Percentiles rank a stretch among this genome's conserved stretches.
phyloP scores from a whole-genome alignment of 2,888 invertebrate species.

The Drosophila birchii region DNA sequence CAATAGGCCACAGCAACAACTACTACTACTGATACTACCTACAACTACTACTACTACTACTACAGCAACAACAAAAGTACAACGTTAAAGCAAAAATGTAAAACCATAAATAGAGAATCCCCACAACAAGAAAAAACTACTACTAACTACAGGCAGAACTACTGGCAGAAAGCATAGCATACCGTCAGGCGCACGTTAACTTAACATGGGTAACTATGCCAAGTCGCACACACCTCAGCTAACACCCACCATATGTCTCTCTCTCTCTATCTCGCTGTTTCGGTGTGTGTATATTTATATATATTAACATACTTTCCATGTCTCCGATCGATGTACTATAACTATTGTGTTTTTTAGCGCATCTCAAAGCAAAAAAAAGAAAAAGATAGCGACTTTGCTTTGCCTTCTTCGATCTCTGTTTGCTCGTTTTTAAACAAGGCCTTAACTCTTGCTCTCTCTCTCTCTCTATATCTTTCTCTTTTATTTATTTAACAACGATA shows the following conservation, averaged over 20 bases:
- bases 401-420: constrained; percentile 15
- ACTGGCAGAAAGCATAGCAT: constrained; percentile 66
- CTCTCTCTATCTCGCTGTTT: constrained; percentile 1
- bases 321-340: constrained; percentile 45
- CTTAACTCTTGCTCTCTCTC: constrained; percentile 49
- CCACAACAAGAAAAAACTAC: constrained; percentile 43
- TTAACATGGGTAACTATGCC: constrained; percentile 80
- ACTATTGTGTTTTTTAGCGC: constrained; percentile 54
- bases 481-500: constrained; percentile 47
- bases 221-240: constrained; percentile 24
- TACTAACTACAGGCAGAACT: constrained; percentile 47
- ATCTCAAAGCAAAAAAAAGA: constrained; percentile 31
- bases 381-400: constrained; percentile 19
- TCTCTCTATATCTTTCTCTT: constrained; percentile 43
- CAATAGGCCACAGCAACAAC: constrained; percentile 65
- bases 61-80: constrained; percentile 46
- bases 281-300: constrained; percentile 12
- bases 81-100: constrained; percentile 61
- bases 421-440: constrained; percentile 44
- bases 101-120: constrained; percentile 55
- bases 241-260: constrained; percentile 17
- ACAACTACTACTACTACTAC: constrained; percentile 37
- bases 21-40: constrained; percentile 40
- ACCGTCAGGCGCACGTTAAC: constrained; percentile 72
- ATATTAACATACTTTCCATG: constrained; percentile 12